Conservation (phyloP, 2,888 invertebrate genomes). For the Cyaniris semiargus region DNA sequence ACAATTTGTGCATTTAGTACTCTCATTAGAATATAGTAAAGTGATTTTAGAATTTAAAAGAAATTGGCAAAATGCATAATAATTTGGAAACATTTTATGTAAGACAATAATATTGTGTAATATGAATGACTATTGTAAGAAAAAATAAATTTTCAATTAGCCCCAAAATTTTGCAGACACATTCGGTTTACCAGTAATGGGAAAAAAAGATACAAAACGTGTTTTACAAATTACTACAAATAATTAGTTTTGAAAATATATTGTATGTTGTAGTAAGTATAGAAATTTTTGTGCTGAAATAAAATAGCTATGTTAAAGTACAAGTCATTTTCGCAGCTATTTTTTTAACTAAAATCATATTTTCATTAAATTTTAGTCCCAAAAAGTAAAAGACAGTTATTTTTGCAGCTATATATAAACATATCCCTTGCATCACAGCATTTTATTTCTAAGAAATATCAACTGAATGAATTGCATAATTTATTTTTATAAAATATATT, state of each 20-base stretch:
- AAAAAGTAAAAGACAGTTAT: not conserved
- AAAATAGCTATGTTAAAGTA: not conserved
- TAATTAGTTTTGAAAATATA: not conserved
- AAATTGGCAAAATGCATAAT: not conserved
- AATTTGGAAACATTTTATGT: not conserved
- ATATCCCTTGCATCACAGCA: not conserved
- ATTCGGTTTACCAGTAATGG: no score
- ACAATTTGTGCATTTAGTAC: constrained; percentile 5
- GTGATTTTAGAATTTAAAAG: not conserved
- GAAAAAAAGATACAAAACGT: not conserved
- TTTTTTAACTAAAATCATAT: not conserved
- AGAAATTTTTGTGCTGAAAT: not conserved
- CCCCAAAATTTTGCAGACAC: no score
- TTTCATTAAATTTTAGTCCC: not conserved
- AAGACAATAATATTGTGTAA: constrained; percentile 15
- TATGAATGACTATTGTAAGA: not conserved
- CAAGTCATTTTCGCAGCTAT: not conserved
- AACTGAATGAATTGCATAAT: not conserved
- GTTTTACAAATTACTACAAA: not conserved
- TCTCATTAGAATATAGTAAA: not conserved
- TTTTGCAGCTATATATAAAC: not conserved
- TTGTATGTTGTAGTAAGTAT: not conserved
- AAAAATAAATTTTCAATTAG: not conserved
- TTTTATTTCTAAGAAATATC: not conserved
- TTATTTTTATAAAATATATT: not conserved